Base-by-base conservation (phyloP, 2,888 invertebrate species). In the Polydrusus pterygomalis region DNA sequence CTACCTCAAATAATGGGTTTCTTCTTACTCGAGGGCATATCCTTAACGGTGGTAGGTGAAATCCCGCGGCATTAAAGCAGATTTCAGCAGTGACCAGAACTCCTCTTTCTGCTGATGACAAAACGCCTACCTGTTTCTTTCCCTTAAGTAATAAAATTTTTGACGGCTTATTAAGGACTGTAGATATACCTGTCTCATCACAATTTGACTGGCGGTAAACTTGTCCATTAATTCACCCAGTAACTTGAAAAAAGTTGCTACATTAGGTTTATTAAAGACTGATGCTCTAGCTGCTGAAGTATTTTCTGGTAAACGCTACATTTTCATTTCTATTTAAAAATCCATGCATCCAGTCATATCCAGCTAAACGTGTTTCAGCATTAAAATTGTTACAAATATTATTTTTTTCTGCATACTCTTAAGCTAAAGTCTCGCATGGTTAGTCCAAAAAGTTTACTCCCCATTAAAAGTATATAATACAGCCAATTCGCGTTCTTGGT, bases 401-500 rank as follows among this genome's bases (percentile, higher is more conserved):
- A n/a, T n/a, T n/a, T n/a, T 30, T 30, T 30, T 30, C 7, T 30
- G 30, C 30, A 30, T 30, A 30, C 30, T 30, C 30, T 2, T 30
- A 40, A 40, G 13, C 40, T 11, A 13, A 40, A 40, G 13, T 40
- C 40, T 40, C 40, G 40, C 13, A 11, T 40, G 9, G 40, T 40
- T 40, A 40, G 40, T 40, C 38, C 17, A 63, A n/a, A 20, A 25
- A 63, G 43, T 43, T 10, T 43, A 20, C 63, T 63, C 43, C 40
- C 63, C 63, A 34, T 62, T 34, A 17, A 38, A 20, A 49, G 65
- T 47, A 64, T 47, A 64, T 64, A 64, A 64, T 43, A n/a, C 15
- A 45, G 25, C 64, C 49, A 65, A 30, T 65, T 65, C 20, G 45
- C 30, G 45, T 47, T 47, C 65, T 65, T 65, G 49, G 17, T 65